These are phyloP conservation scores for Erethizon dorsatum DNA, from an alignment of 2,797 vertebrate species.

Conservation along the genomic window DNA sequence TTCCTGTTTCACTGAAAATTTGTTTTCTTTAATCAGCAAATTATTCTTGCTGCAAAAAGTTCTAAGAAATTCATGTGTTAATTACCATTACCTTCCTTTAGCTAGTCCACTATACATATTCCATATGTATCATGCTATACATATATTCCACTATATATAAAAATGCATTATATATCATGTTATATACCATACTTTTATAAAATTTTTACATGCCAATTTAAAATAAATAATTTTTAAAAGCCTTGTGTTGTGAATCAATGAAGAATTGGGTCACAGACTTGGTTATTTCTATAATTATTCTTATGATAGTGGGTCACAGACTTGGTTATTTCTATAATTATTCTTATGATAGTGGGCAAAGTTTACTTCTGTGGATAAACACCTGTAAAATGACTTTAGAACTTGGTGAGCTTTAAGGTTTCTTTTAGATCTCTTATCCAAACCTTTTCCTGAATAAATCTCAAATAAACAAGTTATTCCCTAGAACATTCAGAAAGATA, in stretches of 20 bases:
- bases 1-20: not conserved
- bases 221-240: not conserved
- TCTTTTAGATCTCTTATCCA: not conserved
- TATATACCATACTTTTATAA: not conserved
- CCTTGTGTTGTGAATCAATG: not conserved
- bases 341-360: not conserved
- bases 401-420: not conserved
- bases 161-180: not conserved
- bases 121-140: not conserved
- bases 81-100: not conserved
- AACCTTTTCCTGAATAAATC: not conserved
- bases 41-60: not conserved
- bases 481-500: not conserved
- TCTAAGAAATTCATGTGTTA: not conserved
- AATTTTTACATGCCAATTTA: not conserved
- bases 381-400: slow-evolving; percentile 47
- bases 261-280: not conserved
- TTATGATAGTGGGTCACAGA: not conserved
- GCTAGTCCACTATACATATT: not conserved
- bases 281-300: no score
- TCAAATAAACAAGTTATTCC: slow-evolving; percentile 18
- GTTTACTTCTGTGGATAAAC: not conserved
- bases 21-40: not conserved
- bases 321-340: not conserved
- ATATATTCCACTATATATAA: not conserved